Base-by-base conservation (phyloP, 2,113 vertebrate species). In the Dendropsophus ebraccatus region DNA sequence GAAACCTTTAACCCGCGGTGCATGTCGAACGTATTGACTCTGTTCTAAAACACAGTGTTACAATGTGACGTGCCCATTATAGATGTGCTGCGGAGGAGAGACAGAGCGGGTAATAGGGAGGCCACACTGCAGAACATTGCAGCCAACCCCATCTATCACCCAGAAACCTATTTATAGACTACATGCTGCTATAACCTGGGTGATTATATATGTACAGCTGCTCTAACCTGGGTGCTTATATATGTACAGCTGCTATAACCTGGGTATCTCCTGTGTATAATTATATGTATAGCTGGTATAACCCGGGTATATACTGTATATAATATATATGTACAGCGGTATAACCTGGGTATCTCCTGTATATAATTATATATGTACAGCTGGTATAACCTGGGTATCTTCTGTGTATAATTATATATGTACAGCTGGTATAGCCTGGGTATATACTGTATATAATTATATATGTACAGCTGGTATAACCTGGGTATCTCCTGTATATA, bases 1-100 rank as follows among this genome's bases (percentile, higher is more conserved):
- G 79, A 54, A 78, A 67, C 62, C 75, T 85, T 85, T 85, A 79
- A 85, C 75, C 84, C 75, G 5, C 56, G 19, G 73, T 17, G 74
- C 73, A 85, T 69, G 56, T 85, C 74, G 5, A 28, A 70, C 54
- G 41, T 85, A 85, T 85, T 52, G 75, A 85, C 60, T 41, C 30
- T 41, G 58, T 37, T 67, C 49, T 52, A 54, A 69, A 56, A 70
- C 75, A 69, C 2, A 45, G 75, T 30, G 75, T 45, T 25, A 52
- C 47, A 49, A 54, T 28, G 28, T 76, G 72, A 41, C 69, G 19
- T 25, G 45, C 9, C 35, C 65, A 35, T 69, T 65, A 85, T 30
- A 78, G 74, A 67, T 47, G 25, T 49, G 73, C 45, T 41, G 23
- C 37, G 10, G 72, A 32, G 45, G 25, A 62, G 35, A 75, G 54